A percentile compares a stretch with the other conserved stretches of the same genome.
These are phyloP conservation scores for Karalla daura DNA, from an alignment of 2,797 vertebrate genomes.

Conservation along the genomic window DNA sequence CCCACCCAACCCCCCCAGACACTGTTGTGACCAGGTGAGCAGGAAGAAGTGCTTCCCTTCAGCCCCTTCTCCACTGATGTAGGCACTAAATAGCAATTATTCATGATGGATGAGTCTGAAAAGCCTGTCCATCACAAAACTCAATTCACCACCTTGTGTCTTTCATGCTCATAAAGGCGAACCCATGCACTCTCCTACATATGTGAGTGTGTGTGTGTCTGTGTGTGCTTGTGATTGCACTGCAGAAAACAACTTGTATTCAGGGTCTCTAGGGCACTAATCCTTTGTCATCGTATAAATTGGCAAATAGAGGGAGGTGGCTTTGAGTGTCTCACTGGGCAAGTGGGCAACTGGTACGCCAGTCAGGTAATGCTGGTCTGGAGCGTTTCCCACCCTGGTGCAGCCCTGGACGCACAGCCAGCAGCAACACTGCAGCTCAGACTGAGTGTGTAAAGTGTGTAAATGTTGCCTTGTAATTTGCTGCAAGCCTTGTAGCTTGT, in stretches of 20 bases:
- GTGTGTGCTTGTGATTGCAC: constrained; percentile 49
- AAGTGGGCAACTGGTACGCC: constrained; percentile 48
- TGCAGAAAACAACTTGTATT: constrained; percentile 68
- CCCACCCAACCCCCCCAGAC: constrained; percentile 33
- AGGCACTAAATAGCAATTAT: constrained; percentile 46
- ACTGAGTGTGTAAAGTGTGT: constrained; percentile 26
- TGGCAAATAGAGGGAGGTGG: constrained; percentile 47
- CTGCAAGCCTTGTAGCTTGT: constrained; percentile 4
- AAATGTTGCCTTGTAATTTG: constrained; percentile 39
- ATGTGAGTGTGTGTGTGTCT: constrained; percentile 14
- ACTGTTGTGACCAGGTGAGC: constrained; percentile 32
- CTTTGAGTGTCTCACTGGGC: constrained; percentile 44
- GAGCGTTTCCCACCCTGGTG: constrained; percentile 57
- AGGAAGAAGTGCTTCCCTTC: constrained; percentile 28
- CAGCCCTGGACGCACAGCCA: constrained; percentile 44
- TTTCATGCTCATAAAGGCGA: constrained; percentile 36
- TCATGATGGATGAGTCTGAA: constrained; percentile 43
- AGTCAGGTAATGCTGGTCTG: constrained; percentile 44
- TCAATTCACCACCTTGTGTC: constrained; percentile 42
- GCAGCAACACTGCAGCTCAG: constrained; percentile 11
- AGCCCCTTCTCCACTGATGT: constrained; percentile 21
- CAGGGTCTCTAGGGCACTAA: constrained; percentile 58
- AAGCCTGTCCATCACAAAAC: constrained; percentile 34
- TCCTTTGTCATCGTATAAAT: constrained; percentile 77
- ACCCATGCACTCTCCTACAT: constrained; percentile 20